Base-by-base conservation (phyloP, 2,888 invertebrate species). In the Hanleya hanleyi region DNA sequence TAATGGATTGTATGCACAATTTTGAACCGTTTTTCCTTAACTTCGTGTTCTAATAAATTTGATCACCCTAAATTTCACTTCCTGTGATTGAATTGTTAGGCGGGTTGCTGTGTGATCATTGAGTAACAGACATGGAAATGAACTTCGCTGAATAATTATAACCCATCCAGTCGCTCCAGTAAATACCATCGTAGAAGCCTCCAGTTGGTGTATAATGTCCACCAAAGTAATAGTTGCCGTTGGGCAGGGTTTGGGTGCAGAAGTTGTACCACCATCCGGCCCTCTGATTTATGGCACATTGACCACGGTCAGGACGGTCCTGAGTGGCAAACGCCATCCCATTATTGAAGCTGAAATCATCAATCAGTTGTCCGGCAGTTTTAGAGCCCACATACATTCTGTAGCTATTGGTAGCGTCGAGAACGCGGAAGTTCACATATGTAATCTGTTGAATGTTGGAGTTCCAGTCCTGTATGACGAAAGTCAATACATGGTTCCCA, bases 231-330 rank as follows among this genome's bases (percentile, higher is more conserved):
- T 87, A 87, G n/a, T 75, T 51, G 6, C 87, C 87, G 36, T 83
- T 88, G 12, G 81, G 84, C 6, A 85, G 78, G 1, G 83, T 75
- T 32, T 76, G 77, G 33, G 83, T 69, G 68, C 87, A 87, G 77
- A 82, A 81, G 68, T 86, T 84, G 78, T 82, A 87, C 87, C 86
- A 87, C 87, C 87, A 87, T 0, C 86, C 88, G 0, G 79, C 83
- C n/a, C 71, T 75, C 80, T 81, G 79, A 29, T 83, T n/a, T 9
- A n/a, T 6, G 7, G 86, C 87, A 73, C 88, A 88, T 15, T 74
- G 26, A 61, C 81, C 22, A 7, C 32, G 4, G 70, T 86, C 86
- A 7, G 82, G 81, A 3, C 67, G 67, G 74, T 87, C 87, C 29
- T 65, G 70, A 2, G 87, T 84, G 32, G 79, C 74, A 69, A 87